These are phyloP conservation scores for Papilio demoleus DNA, from an alignment of 2,888 invertebrate species.

Conservation along the genomic window DNA sequence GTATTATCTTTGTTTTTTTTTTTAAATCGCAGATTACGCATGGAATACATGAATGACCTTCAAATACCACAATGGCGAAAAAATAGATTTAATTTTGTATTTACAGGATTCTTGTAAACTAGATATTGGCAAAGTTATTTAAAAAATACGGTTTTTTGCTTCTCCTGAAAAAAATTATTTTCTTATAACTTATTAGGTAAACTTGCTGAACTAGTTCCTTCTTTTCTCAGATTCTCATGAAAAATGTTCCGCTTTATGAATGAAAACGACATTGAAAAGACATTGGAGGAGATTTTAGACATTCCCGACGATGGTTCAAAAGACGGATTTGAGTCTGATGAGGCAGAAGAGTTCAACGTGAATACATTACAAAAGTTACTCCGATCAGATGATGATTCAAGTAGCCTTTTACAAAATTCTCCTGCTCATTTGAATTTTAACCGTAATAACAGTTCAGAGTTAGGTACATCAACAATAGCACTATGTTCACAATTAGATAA, in stretches of 20 bases:
- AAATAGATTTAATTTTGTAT: too few relatives aligned
- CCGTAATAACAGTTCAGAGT: too few relatives aligned
- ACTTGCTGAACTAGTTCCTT: constrained; percentile 42
- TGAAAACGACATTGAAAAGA: constrained; percentile 33
- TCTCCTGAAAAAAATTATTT: too few relatives aligned
- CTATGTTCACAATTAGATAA: too few relatives aligned
- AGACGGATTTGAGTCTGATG: constrained; percentile 46
- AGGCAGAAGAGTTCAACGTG: constrained; percentile 45
- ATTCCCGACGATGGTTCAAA: constrained; percentile 45
- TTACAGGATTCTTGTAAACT: too few relatives aligned
- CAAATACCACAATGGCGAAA: too few relatives aligned
- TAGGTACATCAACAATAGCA: too few relatives aligned
- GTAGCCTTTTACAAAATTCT: constrained; percentile 45
- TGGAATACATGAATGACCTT: too few relatives aligned
- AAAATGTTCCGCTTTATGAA: constrained; percentile 33
- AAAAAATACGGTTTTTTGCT: too few relatives aligned
- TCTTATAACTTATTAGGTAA: constrained; percentile 41
- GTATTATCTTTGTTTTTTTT: too few relatives aligned
- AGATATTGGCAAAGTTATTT: too few relatives aligned
- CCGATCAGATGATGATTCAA: constrained; percentile 44
- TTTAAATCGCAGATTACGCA: too few relatives aligned
- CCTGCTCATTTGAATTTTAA: constrained; percentile 42
- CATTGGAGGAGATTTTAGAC: constrained; percentile 42
- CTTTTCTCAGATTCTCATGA: constrained; percentile 41
- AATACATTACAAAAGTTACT: constrained; percentile 43